Base-by-base conservation (phyloP, 2,888 invertebrate genomes). In the Agrotis clavis region DNA sequence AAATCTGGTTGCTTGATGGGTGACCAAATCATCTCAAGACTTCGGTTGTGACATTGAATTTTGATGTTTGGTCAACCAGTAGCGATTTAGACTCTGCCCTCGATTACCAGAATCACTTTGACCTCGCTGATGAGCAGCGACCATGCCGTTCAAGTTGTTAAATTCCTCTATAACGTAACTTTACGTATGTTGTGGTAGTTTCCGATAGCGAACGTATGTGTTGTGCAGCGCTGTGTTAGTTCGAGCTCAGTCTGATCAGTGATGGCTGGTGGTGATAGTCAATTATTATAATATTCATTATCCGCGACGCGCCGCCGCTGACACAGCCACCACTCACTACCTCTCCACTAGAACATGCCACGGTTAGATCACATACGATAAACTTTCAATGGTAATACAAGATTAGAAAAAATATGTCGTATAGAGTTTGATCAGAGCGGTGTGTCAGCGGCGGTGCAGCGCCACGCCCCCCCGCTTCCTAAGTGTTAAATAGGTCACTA, bases 201-300 rank as follows among this genome's bases (percentile, higher is more conserved):
- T 70, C 66, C 60, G 68, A 70, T 56, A 67, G 61, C 70, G 74
- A 66, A 76, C 79, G 80, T 83, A 78, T 79, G 79, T 82, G 75
- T 74, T 62, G 79, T 75, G 67, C 69, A 61, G 61, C 75, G 68
- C 82, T 75, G 80, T 77, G 70, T 79, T 77, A 83, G 84, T 83
- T 83, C 76, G 86, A 85, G 87, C 86, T 88, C 89, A 87, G 90
- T 88, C 87, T 89, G 90, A 76, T 14, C 57, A 35, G 57, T 18
- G 18, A n/a, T 76, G 79, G 53, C 81, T 72, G 81, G 64, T 89
- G 88, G 89, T 92, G 91, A 93, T 94, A 93, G 95, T 96, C 95
- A 96, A 96, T 96, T 96, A 96, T 92, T 92, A 91, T 92, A 91
- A 92, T 93, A 92, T 89, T 90, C 84, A 89, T 87, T 85, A 78